Evolutionary conservation across 2,888 invertebrate genomes (phyloP), one percentile per base, ranked within the genome.

Genomic region (Chalcis sispes): DNA sequence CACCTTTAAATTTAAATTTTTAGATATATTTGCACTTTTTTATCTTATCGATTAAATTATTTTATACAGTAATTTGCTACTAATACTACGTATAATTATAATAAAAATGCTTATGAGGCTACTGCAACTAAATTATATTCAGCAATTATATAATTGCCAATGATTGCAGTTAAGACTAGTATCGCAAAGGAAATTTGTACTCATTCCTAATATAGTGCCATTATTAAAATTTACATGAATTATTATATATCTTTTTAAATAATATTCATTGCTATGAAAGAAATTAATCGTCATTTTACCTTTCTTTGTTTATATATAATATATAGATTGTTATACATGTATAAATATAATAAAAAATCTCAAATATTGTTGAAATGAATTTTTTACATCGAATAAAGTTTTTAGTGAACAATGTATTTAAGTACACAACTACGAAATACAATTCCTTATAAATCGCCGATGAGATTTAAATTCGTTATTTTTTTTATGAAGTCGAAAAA

Each of bases 181-280:
- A 66, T 72, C 58, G 27, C 32, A 72, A 66, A 58, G 72, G 58
- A 66, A 72, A 42, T 67, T 74, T 74, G 74, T 74, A 67, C 74
- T 74, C n/a, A 62, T 18, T 59, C 13, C 50, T 64, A 23, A 20
- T 69, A 74, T 69, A 74, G 69, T 54, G 61, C 69, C 61, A 27
- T 46, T 64, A 42, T 42, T 52, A 29, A 20, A 18, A 15, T 62
- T 56, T 36, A 70, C 7, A 4, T 70, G 13, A 61, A 18, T 46
- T 50, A 46, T 18, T 64, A 62, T 32, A 67, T 36, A 25, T 69
- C n/a, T 25, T 42, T 13, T 13, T 25, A 67, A 29, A 32, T 20
- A 27, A 50, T 23, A 27, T 56, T 32, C 13, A 36, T 15, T 20
- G 27, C 48, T 50, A 50, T 8, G 20, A 50, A 20, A 27, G 25